Percentiles rank a stretch among this genome's conserved stretches.
These are phyloP conservation scores for Machimus rusticus DNA, from an alignment of 2,888 invertebrate species.

Conservation along the genomic window DNA sequence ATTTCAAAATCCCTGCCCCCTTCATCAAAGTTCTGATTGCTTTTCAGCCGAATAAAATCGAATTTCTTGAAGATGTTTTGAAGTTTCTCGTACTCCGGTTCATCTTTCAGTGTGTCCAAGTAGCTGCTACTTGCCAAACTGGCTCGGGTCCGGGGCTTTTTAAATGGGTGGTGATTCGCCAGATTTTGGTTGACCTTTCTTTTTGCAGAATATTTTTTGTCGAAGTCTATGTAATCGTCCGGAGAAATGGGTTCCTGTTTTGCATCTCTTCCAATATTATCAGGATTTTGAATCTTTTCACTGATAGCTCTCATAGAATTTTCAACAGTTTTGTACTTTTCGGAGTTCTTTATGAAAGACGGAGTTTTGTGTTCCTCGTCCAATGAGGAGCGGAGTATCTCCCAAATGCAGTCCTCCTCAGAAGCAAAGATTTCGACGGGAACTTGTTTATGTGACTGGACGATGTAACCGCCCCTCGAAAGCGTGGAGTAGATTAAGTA, in stretches of 20 bases:
- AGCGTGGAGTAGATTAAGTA: conserved; percentile 59
- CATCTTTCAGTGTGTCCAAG: conserved; percentile 54
- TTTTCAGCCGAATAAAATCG: conserved; percentile 53
- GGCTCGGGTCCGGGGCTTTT: neutral
- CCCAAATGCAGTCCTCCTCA: conserved; percentile 57
- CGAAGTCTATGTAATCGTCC: neutral
- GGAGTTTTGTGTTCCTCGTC: conserved; percentile 51
- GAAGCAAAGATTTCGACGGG: conserved; percentile 43
- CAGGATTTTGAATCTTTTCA: conserved; percentile 49
- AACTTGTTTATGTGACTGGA: conserved; percentile 53
- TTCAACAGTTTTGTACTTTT: conserved; percentile 49
- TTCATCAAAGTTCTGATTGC: conserved; percentile 9
- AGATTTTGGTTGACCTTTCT: neutral
- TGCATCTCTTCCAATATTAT: neutral
- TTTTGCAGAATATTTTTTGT: neutral
- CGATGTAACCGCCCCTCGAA: conserved; percentile 58
- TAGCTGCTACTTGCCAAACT: conserved; percentile 50
- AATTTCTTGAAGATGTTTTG: conserved; percentile 54
- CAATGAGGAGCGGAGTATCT: conserved; percentile 52
- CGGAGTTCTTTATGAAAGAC: conserved; percentile 50
- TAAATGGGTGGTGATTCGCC: conserved; percentile 16
- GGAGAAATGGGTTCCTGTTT: neutral
- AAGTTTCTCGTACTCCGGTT: conserved; percentile 53
- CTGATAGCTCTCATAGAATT: conserved; percentile 51
- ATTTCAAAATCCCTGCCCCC: conserved; percentile 50